phyloP scores from a whole-genome alignment of 2,888 invertebrate species.

The Aphidoletes aphidimyza region DNA sequence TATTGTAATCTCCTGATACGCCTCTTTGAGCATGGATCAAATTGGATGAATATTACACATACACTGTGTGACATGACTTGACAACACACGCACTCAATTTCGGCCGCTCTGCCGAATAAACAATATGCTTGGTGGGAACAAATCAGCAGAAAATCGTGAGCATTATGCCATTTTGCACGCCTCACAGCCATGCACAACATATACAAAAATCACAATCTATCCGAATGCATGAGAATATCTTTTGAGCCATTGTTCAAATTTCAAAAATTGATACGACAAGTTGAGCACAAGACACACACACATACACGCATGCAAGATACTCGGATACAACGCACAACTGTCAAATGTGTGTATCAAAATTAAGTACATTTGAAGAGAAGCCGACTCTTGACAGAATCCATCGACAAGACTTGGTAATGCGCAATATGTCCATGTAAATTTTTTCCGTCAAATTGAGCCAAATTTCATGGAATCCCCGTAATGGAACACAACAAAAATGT shows the following conservation, averaged over 20 bases:
- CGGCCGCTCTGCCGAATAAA: no score
- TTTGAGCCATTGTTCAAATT: no score
- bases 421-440: not conserved
- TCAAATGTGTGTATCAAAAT: not conserved
- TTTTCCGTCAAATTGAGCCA: no score
- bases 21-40: conserved; percentile 45
- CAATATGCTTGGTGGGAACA: conserved; percentile 18
- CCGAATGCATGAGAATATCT: no score
- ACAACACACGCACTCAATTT: not conserved
- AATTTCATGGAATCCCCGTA: no score
- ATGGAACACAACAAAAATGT: no score
- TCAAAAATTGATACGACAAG: no score
- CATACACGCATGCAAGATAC: not conserved
- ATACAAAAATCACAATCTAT: not conserved
- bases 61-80: conserved; percentile 26
- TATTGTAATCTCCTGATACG: conserved; percentile 38
- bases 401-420: no score
- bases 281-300: conserved; percentile 17
- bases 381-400: not conserved
- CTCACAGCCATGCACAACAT: not conserved
- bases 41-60: conserved; percentile 42
- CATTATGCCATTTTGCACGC: not conserved
- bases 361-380: conserved; percentile 9
- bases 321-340: not conserved
- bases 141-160: not conserved